Conservation (phyloP, 2,888 invertebrate species). For the Lysandra bellargus region DNA sequence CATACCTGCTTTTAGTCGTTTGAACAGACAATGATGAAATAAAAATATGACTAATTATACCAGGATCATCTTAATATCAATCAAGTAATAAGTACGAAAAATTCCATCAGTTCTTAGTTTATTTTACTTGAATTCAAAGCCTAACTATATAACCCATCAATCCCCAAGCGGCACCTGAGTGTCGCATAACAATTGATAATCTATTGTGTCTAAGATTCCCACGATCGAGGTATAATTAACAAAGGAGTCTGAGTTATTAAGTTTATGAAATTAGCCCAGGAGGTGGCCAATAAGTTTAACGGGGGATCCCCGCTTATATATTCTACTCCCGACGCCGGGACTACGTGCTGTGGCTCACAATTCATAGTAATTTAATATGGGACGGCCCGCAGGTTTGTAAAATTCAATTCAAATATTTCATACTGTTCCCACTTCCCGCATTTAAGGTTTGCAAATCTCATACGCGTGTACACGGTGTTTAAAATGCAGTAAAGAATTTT, state of each 20-base stretch:
- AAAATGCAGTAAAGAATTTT: not conserved
- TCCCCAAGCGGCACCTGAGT: too few relatives aligned
- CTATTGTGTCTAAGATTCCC: too few relatives aligned
- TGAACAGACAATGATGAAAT: too few relatives aligned
- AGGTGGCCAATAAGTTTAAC: slow-evolving; percentile 22
- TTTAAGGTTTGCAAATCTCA: not conserved
- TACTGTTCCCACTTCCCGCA: not conserved
- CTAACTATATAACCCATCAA: too few relatives aligned
- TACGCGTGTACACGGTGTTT: not conserved
- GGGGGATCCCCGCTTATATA: slow-evolving; percentile 26
- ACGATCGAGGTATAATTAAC: not conserved
- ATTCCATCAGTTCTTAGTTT: not conserved
- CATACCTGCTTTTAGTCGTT: too few relatives aligned
- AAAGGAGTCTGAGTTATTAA: slow-evolving; percentile 6
- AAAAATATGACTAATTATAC: too few relatives aligned
- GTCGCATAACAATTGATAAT: too few relatives aligned
- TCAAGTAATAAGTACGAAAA: not conserved
- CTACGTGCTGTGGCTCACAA: slow-evolving; percentile 29
- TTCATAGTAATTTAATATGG: slow-evolving; percentile 32
- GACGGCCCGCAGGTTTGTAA: not conserved
- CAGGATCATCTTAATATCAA: too few relatives aligned
- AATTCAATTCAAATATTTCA: slow-evolving; percentile 30
- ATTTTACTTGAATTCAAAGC: not conserved
- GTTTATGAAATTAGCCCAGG: not conserved
- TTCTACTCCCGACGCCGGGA: slow-evolving; percentile 16